Evolutionary conservation across 2,113 vertebrate genomes (phyloP), one percentile per base, ranked within the genome.

Genomic region (Trogon surrucura): DNA sequence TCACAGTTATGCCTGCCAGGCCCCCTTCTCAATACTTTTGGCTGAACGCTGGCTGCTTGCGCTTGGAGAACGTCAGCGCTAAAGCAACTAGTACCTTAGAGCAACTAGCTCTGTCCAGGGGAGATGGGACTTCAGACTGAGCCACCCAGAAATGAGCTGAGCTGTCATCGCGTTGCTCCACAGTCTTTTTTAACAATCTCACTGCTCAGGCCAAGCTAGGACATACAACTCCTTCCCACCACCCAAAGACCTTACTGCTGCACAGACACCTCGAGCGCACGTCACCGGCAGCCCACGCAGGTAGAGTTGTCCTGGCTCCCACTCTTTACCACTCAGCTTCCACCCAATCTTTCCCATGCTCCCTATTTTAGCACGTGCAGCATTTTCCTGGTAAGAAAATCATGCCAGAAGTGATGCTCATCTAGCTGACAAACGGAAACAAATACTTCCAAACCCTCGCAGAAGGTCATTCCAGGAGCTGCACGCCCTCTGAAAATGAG

Each of bases 401-500:
- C 41, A 1, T 2, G 29, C n/a, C 30, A 44, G 80, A 56, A 47
- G 14, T 0, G 7, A 67, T 15, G 54, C 67, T 91, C 32, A 26
- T 48, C 6, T 9, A 54, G 3, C 50, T 25, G 67, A 45, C 16
- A 75, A 62, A 45, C 8, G 56, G 41, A 22, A 64, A 27, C 4
- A 89, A 75, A 65, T 11, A 13, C 34, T 56, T 77, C 56, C 80
- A 73, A 38, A 67, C 14, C 51, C 82, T 71, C 1, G 0, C 64
- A 91, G 83, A 51, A 94, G 91, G 91, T 88, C 64, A 53, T 17
- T 48, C 56, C 75, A 88, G 88, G 90, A 91, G 58, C 91, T 21
- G 85, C 72, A 64, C 2, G 0, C 81, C 21, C 80, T 32, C 75
- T 73, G 72, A 44, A 41, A 72, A 90, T 36, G 56, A 70, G 5